phyloP scores from a whole-genome alignment of 2,888 invertebrate genomes.

The Acheta domesticus region DNA sequence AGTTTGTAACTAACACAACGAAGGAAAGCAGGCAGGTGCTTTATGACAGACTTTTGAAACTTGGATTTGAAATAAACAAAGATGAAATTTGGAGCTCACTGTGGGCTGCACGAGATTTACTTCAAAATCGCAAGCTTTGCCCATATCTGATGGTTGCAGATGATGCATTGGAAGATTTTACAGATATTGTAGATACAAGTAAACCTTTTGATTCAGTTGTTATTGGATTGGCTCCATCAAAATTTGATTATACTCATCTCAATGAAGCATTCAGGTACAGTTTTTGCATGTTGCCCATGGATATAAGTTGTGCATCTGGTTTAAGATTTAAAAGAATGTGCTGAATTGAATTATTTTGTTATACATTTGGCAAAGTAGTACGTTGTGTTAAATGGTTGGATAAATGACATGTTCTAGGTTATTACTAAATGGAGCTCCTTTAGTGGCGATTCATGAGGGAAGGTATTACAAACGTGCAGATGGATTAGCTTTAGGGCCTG shows the following conservation, averaged over 20 bases:
- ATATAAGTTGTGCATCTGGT: no score
- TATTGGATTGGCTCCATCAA: conserved; percentile 73
- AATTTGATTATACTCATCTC: conserved; percentile 67
- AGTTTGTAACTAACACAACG: conserved; percentile 82
- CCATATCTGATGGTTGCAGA: conserved; percentile 69
- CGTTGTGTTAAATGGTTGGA: no score
- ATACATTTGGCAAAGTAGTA: no score
- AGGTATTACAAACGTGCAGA: conserved; percentile 65
- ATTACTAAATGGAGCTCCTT: conserved; percentile 59
- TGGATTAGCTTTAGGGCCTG: conserved; percentile 75
- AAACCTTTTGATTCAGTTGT: conserved; percentile 65
- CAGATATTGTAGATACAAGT: conserved; percentile 48
- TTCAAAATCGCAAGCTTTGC: conserved; percentile 44
- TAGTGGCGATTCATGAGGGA: conserved; percentile 78
- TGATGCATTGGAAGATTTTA: conserved; percentile 73
- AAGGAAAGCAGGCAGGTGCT: conserved; percentile 69
- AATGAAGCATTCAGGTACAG: conserved; percentile 68
- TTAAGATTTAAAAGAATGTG: no score
- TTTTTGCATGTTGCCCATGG: no score
- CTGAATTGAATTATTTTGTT: not conserved
- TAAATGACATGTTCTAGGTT: conserved; percentile 49
- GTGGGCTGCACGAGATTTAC: conserved; percentile 58
- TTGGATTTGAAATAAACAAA: conserved; percentile 65
- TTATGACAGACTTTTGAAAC: conserved; percentile 56
- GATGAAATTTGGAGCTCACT: conserved; percentile 75